Evolutionary conservation across 2,797 vertebrate species (phyloP), one percentile per base, ranked within the genome.

Genomic region (Macrochelys suwanniensis): DNA sequence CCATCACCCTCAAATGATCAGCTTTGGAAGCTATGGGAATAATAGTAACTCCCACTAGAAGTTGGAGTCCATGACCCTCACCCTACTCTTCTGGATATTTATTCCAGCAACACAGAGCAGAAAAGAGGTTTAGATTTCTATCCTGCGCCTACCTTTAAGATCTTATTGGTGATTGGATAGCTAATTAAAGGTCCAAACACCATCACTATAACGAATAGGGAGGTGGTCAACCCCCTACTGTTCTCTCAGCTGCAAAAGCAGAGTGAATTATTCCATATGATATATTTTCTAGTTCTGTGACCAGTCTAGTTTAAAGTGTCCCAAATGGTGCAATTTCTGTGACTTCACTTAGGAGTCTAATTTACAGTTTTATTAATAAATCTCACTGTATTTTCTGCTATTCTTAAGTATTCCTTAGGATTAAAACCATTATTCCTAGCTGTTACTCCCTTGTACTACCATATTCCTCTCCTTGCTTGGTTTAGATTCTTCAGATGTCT

Each of bases 11-110:
- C 37, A 57, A n/a, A 71, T 80, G 71, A 28, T 85, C 89, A 1
- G 0, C 25, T 9, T 84, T 89, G 37, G 76, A 92, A 54, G 33
- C 9, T 25, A n/a, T 25, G 53, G 51, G 16, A 1, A 0, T 71
- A 25, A n/a, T 82, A n/a, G n/a, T n/a, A 54, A 6, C 0, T 2
- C 54, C 47, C 23, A 4, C 17, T 37, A 3, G 47, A 65, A 84
- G 50, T 21, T 82, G 11, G 37, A 68, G 65, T 56, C 28, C 77
- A 7, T 25, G 85, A 11, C 88, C 90, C 79, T 78, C 53, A 65
- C 51, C 3, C 0, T 49, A 50, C 37, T 0, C 0, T n/a, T 81
- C 11, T 0, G 0, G 85, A 26, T 89, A 68, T 92, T 68, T 85
- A 57, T 91, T 45, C 54, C 84, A 85, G 83, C 85, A 93, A 77